These are phyloP conservation scores for Buceros bicornis DNA, from an alignment of 2,797 vertebrate species.

Conservation along the genomic window DNA sequence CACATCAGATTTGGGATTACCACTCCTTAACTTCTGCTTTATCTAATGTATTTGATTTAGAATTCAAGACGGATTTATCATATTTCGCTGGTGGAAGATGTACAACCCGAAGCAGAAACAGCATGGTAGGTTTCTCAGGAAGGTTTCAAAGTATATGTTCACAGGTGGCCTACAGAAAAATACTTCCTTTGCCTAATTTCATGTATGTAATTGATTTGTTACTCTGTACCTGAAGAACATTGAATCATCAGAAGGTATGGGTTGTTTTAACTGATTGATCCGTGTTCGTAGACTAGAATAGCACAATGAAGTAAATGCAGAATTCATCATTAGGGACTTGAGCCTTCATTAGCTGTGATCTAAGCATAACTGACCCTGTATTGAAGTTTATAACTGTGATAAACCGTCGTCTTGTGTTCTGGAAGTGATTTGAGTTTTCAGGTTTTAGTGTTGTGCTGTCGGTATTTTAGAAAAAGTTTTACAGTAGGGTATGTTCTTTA, in stretches of 20 bases:
- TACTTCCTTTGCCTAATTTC: background rate
- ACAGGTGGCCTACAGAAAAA: background rate
- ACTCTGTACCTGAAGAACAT: background rate
- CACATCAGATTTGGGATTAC: background rate
- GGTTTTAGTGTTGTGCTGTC: background rate
- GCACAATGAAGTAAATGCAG: background rate
- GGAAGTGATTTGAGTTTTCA: background rate
- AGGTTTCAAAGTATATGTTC: background rate
- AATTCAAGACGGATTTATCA: conserved; percentile 98
- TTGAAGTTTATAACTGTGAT: background rate
- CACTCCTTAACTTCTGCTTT: background rate
- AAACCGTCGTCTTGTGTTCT: conserved; percentile 1
- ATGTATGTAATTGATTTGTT: background rate
- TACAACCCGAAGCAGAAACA: conserved; percentile 99
- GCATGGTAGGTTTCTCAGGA: conserved; percentile 86
- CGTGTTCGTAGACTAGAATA: background rate
- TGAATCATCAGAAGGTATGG: background rate
- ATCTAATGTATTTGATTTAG: conserved; percentile 76
- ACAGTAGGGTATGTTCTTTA: background rate
- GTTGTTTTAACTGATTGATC: background rate
- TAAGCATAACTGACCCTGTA: background rate
- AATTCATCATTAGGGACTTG: background rate
- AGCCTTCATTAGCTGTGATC: background rate
- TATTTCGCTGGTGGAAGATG: conserved; percentile 99
- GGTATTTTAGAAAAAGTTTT: background rate